A percentile compares a stretch with the other conserved stretches of the same genome.
Evolutionary conservation across 1,140 invertebrate species (phyloP).

Genomic region (Cotesia glomerata): DNA sequence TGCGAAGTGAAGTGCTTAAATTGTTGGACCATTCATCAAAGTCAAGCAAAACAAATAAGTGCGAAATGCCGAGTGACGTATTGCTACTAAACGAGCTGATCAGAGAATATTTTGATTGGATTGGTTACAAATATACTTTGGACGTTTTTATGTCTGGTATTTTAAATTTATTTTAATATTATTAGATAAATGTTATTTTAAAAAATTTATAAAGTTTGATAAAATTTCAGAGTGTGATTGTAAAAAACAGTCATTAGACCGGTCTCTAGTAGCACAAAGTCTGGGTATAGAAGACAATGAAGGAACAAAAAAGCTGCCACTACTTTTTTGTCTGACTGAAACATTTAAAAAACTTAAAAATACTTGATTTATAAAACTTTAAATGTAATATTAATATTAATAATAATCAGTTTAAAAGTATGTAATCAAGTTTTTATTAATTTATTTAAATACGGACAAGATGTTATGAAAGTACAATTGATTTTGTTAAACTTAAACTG

Average conservation of each 20-base stretch:
- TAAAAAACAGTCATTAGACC: conserved; percentile 53
- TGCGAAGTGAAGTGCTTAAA: conserved; percentile 58
- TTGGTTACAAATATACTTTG: conserved; percentile 59
- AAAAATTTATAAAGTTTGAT: conserved; percentile 8
- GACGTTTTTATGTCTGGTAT: conserved; percentile 57
- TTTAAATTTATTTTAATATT: background rate
- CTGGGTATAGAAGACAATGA: conserved; percentile 54
- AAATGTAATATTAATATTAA: background rate
- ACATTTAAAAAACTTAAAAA: conserved; percentile 50
- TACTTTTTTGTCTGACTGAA: conserved; percentile 55
- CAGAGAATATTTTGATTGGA: conserved; percentile 63
- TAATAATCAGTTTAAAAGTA: background rate
- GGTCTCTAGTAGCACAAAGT: conserved; percentile 50
- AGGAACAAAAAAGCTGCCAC: conserved; percentile 49
- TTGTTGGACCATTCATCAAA: conserved; percentile 50
- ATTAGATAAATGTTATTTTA: too few species aligned
- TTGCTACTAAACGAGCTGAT: conserved; percentile 60
- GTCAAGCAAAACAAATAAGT: conserved; percentile 40
- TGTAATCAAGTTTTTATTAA: conserved; percentile 4
- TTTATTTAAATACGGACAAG: conserved; percentile 2
- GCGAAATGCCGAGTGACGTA: conserved; percentile 51
- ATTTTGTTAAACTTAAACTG: background rate
- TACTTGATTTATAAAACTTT: background rate
- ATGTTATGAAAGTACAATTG: too few species aligned
- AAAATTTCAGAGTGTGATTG: conserved; percentile 55